Percentiles rank a stretch among this genome's conserved stretches.
phyloP scores from a whole-genome alignment of 2,888 invertebrate genomes.

The Oscheius sp. region DNA sequence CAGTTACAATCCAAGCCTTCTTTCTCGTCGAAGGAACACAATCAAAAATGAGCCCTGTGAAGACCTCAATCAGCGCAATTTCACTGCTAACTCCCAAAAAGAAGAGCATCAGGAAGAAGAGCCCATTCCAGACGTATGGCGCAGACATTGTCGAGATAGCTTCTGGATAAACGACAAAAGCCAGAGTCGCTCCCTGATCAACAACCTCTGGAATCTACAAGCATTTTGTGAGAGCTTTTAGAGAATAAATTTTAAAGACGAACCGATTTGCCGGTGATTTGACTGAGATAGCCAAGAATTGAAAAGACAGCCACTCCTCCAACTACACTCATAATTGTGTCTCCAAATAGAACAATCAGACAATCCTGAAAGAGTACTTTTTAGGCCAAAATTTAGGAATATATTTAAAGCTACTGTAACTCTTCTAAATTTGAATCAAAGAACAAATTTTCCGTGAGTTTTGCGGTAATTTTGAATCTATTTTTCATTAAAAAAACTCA shows the following conservation, averaged over 20 bases:
- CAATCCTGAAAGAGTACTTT: slow-evolving; percentile 53
- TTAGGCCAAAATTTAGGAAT: not conserved
- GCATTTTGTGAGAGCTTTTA: too few species aligned
- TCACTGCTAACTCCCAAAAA: slow-evolving; percentile 69
- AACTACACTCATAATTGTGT: slow-evolving; percentile 54
- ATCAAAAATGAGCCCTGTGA: slow-evolving; percentile 41
- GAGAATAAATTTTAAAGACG: too few species aligned
- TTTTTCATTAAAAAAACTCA: not conserved
- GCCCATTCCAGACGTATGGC: slow-evolving; percentile 70
- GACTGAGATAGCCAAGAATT: slow-evolving; percentile 53
- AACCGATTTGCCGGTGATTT: slow-evolving; percentile 28
- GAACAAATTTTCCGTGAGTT: too few species aligned
- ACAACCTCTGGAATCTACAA: slow-evolving; percentile 48
- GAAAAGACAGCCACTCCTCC: slow-evolving; percentile 61
- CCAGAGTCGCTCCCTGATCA: slow-evolving; percentile 71
- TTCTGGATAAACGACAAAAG: slow-evolving; percentile 71
- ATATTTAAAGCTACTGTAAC: not conserved
- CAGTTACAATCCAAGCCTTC: slow-evolving; percentile 43
- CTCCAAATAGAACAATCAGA: slow-evolving; percentile 60
- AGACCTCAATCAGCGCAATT: slow-evolving; percentile 32
- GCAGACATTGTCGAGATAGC: slow-evolving; percentile 69
- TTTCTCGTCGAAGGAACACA: slow-evolving; percentile 47
- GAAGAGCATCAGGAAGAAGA: slow-evolving; percentile 72
- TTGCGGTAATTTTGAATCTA: too few species aligned
- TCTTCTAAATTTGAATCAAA: too few species aligned